Conservation (phyloP, 2,113 vertebrate species). For the Triplophysa tibetana region DNA sequence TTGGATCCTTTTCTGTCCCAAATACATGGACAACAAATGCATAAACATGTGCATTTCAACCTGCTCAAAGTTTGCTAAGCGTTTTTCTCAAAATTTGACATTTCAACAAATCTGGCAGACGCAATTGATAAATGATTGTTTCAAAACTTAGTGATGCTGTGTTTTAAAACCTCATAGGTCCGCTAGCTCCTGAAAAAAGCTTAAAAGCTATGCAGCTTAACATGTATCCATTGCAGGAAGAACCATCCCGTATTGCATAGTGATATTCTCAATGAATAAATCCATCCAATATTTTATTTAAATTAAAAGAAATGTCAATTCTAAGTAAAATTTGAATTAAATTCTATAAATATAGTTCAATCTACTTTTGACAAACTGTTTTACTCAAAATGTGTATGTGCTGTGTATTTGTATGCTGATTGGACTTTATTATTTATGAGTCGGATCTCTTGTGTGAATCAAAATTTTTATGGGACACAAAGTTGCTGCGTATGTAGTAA, state of each 20-base stretch:
- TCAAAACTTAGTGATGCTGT: no score
- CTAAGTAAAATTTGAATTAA: not conserved
- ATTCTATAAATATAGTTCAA: no score
- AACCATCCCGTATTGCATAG: not conserved
- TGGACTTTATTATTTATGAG: no score
- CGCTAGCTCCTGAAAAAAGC: no score
- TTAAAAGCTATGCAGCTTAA: no score
- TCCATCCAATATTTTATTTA: not conserved
- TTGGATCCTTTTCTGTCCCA: not conserved
- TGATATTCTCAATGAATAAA: not conserved
- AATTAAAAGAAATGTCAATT: not conserved
- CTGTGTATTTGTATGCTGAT: no score
- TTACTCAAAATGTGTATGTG: no score
- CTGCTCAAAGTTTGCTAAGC: no score
- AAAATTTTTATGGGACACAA: not conserved
- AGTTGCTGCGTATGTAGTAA: not conserved
- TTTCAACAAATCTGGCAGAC: no score
- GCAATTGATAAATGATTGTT: no score
- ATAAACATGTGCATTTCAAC: not conserved
- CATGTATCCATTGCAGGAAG: not conserved
- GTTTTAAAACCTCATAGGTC: not conserved
- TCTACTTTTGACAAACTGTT: no score
- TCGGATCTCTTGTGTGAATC: not conserved
- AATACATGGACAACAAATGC: slow-evolving; percentile 1
- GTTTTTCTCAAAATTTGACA: no score